phyloP scores from a whole-genome alignment of 1,140 invertebrate species.

The Drosophila santomea region DNA sequence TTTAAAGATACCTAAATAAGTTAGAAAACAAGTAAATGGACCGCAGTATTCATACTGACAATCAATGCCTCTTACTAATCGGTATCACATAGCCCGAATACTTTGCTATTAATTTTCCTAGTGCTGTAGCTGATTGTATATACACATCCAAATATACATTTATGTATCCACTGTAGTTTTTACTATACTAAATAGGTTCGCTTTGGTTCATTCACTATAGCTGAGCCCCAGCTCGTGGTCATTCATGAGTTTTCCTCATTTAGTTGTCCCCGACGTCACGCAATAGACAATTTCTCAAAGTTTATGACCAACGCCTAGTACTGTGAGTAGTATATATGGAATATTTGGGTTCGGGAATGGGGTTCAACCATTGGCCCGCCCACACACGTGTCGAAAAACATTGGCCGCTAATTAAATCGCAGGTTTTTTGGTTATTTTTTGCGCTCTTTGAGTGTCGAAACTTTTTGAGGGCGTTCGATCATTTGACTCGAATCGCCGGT shows the following conservation, averaged over 20 bases:
- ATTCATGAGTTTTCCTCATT: conserved; percentile 59
- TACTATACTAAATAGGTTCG: conserved; percentile 16
- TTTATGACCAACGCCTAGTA: conserved; percentile 47
- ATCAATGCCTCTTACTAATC: background rate
- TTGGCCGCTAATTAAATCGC: conserved; percentile 55
- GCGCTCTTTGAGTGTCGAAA: conserved; percentile 21
- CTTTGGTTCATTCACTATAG: conserved; percentile 42
- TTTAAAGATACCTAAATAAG: background rate
- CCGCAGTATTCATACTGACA: too few species aligned
- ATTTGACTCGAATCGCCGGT: conserved; percentile 69
- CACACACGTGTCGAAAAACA: conserved; percentile 65
- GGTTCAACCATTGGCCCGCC: conserved; percentile 56
- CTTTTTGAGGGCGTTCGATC: conserved; percentile 49
- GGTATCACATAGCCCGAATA: background rate
- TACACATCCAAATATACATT: background rate
- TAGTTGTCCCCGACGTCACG: conserved; percentile 52
- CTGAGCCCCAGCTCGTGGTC: conserved; percentile 33
- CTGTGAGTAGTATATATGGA: conserved; percentile 15
- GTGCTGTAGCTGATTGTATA: conserved; percentile 6
- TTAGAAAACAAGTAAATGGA: background rate
- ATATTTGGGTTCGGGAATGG: conserved; percentile 17
- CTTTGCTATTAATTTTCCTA: background rate
- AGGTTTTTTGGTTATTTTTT: conserved; percentile 9
- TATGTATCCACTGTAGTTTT: conserved; percentile 36
- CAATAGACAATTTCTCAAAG: conserved; percentile 21